phyloP scores from a whole-genome alignment of 2,888 invertebrate species.

The Apamea epomidion region DNA sequence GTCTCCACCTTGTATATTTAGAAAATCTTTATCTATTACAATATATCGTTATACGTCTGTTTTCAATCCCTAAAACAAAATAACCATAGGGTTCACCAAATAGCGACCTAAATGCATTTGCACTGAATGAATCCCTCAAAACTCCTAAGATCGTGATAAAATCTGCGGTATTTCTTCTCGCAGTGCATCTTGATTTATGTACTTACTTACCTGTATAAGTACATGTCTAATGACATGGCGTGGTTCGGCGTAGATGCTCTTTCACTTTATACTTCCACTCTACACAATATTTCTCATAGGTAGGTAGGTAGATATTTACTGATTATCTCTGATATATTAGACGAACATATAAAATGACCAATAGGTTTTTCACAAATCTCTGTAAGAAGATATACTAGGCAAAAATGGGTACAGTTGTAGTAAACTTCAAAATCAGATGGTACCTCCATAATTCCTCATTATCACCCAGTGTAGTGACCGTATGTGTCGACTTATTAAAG shows the following conservation, averaged over 20 bases:
- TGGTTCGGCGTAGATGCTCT: constrained; percentile 25
- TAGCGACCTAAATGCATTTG: background rate
- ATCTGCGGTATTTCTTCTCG: background rate
- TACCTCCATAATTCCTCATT: background rate
- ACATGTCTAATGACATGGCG: constrained; percentile 42
- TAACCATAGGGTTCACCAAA: background rate
- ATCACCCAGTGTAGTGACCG: background rate
- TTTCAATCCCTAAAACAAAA: background rate
- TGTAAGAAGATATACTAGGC: background rate
- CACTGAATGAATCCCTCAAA: background rate
- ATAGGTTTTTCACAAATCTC: background rate
- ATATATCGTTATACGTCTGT: background rate
- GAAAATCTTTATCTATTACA: no score
- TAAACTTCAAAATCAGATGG: background rate
- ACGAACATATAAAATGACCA: background rate
- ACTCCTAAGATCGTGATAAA: background rate
- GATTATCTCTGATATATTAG: background rate
- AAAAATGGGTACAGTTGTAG: background rate
- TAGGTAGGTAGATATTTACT: background rate
- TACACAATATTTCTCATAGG: background rate
- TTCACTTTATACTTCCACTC: constrained; percentile 22
- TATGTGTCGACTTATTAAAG: background rate
- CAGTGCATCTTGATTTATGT: constrained; percentile 19
- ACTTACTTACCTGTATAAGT: background rate
- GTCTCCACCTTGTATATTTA: no score